phyloP scores from a whole-genome alignment of 2,888 invertebrate genomes.

The Philereme vetulata region DNA sequence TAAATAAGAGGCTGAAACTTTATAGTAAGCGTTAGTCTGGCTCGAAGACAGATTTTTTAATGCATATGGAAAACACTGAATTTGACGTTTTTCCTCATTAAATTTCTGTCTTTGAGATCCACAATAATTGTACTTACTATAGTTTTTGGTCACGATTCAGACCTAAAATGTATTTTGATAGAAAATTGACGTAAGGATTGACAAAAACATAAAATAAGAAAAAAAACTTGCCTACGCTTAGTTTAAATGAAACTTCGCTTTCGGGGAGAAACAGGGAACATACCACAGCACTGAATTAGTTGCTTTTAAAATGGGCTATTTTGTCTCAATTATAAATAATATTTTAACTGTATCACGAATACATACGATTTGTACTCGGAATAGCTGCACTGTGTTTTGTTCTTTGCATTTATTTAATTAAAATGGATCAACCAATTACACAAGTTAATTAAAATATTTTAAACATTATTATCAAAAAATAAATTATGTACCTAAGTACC shows the following conservation, averaged over 20 bases:
- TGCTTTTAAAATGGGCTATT: not conserved
- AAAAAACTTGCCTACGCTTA: slow-evolving; percentile 25
- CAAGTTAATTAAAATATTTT: too few species aligned
- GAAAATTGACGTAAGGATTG: slow-evolving; percentile 12
- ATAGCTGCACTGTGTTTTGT: too few species aligned
- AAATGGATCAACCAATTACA: too few species aligned
- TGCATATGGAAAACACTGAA: not conserved
- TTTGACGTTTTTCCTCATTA: not conserved
- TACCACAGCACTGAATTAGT: slow-evolving; percentile 10
- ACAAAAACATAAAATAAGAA: slow-evolving; percentile 9
- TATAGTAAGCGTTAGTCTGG: not conserved
- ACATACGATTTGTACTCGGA: too few species aligned
- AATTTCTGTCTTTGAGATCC: slow-evolving; percentile 4
- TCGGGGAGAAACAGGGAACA: slow-evolving; percentile 23
- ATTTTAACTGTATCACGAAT: too few species aligned
- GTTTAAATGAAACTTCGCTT: slow-evolving; percentile 7
- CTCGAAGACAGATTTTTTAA: slow-evolving; percentile 1
- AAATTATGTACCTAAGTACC: too few species aligned
- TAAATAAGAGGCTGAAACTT: too few species aligned
- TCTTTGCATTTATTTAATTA: too few species aligned
- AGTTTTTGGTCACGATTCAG: not conserved
- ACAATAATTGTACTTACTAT: slow-evolving; percentile 14
- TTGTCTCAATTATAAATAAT: not conserved
- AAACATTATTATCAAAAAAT: too few species aligned
- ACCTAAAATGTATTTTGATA: slow-evolving; percentile 16